These are phyloP conservation scores for Homarus americanus DNA, from an alignment of 1,140 invertebrate species.

Conservation along the genomic window DNA sequence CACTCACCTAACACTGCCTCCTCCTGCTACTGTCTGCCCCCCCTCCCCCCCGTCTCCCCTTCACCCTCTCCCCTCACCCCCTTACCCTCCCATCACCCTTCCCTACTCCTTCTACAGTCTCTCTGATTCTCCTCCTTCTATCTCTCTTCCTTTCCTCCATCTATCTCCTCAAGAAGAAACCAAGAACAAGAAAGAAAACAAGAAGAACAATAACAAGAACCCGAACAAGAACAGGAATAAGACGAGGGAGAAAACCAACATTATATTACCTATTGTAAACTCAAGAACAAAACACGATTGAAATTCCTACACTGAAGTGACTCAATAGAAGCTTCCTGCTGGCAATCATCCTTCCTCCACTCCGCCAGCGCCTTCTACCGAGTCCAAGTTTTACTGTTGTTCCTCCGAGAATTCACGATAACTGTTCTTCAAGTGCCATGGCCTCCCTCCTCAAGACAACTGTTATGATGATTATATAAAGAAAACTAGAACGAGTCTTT, in stretches of 20 bases:
- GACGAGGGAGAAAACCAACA: not conserved
- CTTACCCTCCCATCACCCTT: not conserved
- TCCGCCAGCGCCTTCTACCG: not conserved
- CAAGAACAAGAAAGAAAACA: not conserved
- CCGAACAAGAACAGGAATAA: not conserved
- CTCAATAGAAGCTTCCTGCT: conserved; percentile 10
- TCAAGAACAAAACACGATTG: not conserved
- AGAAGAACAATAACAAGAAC: not conserved
- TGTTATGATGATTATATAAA: not conserved
- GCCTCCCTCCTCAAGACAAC: not conserved
- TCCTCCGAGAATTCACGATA: not conserved
- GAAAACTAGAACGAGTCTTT: not conserved
- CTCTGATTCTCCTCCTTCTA: not conserved
- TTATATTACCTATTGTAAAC: conserved; percentile 18
- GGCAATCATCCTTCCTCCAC: not conserved
- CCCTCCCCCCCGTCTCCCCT: not conserved
- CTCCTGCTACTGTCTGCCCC: not conserved
- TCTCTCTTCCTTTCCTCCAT: not conserved
- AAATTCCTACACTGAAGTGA: not conserved
- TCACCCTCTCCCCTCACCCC: not conserved
- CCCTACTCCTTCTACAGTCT: not conserved
- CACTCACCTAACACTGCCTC: not conserved
- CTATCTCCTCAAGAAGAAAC: not conserved
- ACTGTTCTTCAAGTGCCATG: not conserved
- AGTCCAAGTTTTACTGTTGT: not conserved